Evolutionary conservation across 2,888 invertebrate genomes (phyloP), one percentile per base, ranked within the genome.

Genomic region (Limnephilus marmoratus): DNA sequence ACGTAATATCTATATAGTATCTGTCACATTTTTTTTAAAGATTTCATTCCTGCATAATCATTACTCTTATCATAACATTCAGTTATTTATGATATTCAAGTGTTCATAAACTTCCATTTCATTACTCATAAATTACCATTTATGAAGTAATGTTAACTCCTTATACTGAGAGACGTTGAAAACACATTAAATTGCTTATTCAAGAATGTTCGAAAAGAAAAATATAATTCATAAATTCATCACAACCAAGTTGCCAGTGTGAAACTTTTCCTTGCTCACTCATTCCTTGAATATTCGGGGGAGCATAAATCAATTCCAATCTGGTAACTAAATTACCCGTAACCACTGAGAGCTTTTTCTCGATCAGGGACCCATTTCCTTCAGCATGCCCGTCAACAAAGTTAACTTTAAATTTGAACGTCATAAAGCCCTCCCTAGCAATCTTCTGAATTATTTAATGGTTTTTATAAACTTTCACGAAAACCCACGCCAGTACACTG

Each of bases 341-440:
- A 86, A 86, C 37, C 85, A 45, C 49, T 86, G 41, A 29, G 29
- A 86, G 85, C 37, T 41, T 86, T 68, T 86, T 86, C 85, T 86
- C 85, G 45, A 86, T 86, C 85, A n/a, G 41, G n/a, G 24, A 45
- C 45, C 85, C 49, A 31, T 53, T 87, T 87, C 53, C 68, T 53
- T 87, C 29, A 87, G 18, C 68, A 86, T n/a, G 4, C 53, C 49
- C 53, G 87, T 87, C 87, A 34, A 68, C 87, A 24, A 34, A 68
- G 87, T 87, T 87, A 29, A 87, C 68, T 87, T 87, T 68, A 87
- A 87, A 68, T 87, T 87, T 87, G 45, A 86, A 86, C 45, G 86
- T 86, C 86, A 86, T 86, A 86, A 86, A 86, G 45, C 24, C 45
- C 86, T 5, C 49, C 86, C 86, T 86, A 45, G n/a, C n/a, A 86